Evolutionary conservation across 2,113 vertebrate genomes (phyloP).

Genomic region (Gavia stellata): DNA sequence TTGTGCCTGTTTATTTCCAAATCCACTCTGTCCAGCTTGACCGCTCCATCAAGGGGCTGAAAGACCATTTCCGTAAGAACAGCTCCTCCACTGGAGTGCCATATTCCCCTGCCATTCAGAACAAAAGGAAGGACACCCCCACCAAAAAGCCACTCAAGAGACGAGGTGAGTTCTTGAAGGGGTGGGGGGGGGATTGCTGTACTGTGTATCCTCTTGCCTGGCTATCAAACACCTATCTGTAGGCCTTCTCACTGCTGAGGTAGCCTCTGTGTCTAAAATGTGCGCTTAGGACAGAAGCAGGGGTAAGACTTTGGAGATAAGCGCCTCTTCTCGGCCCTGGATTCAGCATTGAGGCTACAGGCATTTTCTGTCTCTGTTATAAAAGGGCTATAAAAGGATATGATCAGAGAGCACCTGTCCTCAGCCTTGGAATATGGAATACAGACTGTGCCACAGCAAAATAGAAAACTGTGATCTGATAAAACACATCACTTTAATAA

Average conservation of each 20-base stretch:
- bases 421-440: background rate
- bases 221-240: rapidly evolving
- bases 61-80: conserved; percentile 95
- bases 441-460: background rate
- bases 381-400: background rate
- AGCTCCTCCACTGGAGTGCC: conserved; percentile 86
- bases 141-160: conserved; percentile 92
- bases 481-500: background rate
- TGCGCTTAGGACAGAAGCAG: background rate
- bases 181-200: background rate
- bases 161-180: conserved; percentile 79
- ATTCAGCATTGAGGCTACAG: background rate
- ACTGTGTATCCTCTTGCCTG: background rate
- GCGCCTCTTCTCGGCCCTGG: background rate
- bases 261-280: background rate
- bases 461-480: background rate
- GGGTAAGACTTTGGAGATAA: background rate
- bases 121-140: conserved; percentile 96
- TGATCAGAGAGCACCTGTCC: background rate
- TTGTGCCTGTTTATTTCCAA: conserved; percentile 99
- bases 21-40: conserved; percentile 94
- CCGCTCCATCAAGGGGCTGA: conserved; percentile 93
- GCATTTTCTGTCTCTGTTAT: background rate
- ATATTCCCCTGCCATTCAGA: conserved; percentile 93
- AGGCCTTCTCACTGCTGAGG: background rate